These are phyloP conservation scores for Frieseomelitta varia DNA, from an alignment of 1,140 invertebrate genomes.

Conservation along the genomic window DNA sequence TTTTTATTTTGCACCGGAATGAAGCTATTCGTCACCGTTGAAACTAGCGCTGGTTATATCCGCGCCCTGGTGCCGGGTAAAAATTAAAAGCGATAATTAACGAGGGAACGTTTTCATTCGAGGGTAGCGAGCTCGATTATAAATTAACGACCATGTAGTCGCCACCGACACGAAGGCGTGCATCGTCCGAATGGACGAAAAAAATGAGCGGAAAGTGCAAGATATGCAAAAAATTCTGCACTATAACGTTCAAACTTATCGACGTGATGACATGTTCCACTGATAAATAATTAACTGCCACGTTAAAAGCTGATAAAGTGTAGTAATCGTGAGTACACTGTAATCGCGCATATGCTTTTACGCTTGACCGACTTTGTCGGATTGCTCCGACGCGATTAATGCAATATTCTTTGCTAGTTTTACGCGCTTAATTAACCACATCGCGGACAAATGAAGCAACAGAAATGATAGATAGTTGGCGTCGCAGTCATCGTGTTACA, in stretches of 20 bases:
- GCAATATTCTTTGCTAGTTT: constrained; percentile 7
- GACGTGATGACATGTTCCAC: not conserved
- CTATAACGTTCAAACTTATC: constrained; percentile 33
- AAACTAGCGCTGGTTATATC: not conserved
- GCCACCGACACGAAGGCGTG: not conserved
- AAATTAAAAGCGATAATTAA: constrained; percentile 22
- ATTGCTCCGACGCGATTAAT: constrained; percentile 16
- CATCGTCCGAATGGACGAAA: constrained; percentile 1
- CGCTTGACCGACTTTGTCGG: constrained; percentile 28
- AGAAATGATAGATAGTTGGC: not conserved
- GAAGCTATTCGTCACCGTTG: not conserved
- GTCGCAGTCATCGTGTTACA: not conserved
- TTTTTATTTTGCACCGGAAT: not conserved
- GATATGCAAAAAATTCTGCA: constrained; percentile 44
- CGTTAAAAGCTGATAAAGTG: constrained; percentile 33
- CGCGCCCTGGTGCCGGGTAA: not conserved
- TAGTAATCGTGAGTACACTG: constrained; percentile 31
- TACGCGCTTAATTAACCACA: constrained; percentile 38
- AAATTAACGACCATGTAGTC: constrained; percentile 15
- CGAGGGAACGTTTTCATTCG: constrained; percentile 28
- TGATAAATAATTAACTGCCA: constrained; percentile 49
- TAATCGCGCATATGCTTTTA: constrained; percentile 43
- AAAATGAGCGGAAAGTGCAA: constrained; percentile 15
- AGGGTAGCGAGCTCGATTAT: constrained; percentile 2
- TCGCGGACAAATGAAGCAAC: not conserved